Conservation (phyloP, 2,797 vertebrate species). For the Ctenochaetus hawaiiensis region DNA sequence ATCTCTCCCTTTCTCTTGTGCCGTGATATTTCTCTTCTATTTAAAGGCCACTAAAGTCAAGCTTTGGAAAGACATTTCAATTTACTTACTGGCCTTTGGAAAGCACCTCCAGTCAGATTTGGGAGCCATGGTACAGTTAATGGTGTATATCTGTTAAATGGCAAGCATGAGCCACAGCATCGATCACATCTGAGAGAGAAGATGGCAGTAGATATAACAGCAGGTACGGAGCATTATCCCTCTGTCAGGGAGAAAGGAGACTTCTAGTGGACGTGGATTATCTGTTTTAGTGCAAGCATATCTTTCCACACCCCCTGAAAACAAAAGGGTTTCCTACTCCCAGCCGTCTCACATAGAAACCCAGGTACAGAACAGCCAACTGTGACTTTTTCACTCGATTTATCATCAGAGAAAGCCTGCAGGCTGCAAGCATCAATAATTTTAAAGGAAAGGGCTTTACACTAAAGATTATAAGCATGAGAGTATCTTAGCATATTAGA, state of each 20-base stretch:
- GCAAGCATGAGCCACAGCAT: conserved; percentile 72
- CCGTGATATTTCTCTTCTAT: conserved; percentile 73
- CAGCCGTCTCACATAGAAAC: conserved; percentile 4
- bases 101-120: conserved; percentile 75
- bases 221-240: conserved; percentile 73
- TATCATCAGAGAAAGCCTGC: conserved; percentile 51
- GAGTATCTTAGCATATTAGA: conserved; percentile 47
- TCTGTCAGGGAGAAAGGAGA: conserved; percentile 70
- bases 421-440: conserved; percentile 55
- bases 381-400: conserved; percentile 58
- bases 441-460: conserved; percentile 52
- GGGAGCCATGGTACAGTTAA: conserved; percentile 74
- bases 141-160: conserved; percentile 82
- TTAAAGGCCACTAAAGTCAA: conserved; percentile 81
- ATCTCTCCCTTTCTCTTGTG: conserved; percentile 34
- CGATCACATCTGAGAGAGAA: conserved; percentile 69
- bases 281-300: conserved; percentile 54
- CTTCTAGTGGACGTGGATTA: conserved; percentile 71
- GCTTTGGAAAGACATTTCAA: conserved; percentile 79
- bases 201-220: conserved; percentile 74
- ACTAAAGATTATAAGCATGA: conserved; percentile 51
- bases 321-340: conserved; percentile 55
- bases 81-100: conserved; percentile 82
- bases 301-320: conserved; percentile 48
- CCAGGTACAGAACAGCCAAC: conserved; percentile 51